A percentile compares a stretch with the other conserved stretches of the same genome.
Conservation (phyloP, 2,797 vertebrate species). For the Myripristis murdjan region DNA sequence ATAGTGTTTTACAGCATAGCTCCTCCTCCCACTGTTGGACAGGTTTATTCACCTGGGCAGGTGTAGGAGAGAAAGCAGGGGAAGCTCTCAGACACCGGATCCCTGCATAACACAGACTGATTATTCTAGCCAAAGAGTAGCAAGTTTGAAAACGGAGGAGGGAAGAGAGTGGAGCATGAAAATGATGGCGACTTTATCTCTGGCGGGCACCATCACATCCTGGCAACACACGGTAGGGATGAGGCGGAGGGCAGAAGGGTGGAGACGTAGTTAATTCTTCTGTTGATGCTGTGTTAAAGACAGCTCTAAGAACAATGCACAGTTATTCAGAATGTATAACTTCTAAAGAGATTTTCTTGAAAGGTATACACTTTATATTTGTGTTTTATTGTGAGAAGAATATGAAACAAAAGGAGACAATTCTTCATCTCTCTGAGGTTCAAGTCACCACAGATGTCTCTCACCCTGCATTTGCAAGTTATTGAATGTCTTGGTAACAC, state of each 20-base stretch:
- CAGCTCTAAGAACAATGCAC: neutral
- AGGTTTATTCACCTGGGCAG: slow-evolving; percentile 75
- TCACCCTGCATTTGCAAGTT: too few relatives aligned
- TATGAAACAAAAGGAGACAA: too few relatives aligned
- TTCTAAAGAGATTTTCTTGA: too few relatives aligned
- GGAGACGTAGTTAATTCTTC: neutral
- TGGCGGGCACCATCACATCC: slow-evolving; percentile 72
- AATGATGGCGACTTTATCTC: slow-evolving; percentile 82
- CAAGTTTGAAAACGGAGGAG: slow-evolving; percentile 36
- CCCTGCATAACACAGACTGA: slow-evolving; percentile 2
- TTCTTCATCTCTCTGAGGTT: too few relatives aligned
- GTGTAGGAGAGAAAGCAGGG: slow-evolving; percentile 54
- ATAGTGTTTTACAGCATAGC: slow-evolving; percentile 15
- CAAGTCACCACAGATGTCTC: too few relatives aligned
- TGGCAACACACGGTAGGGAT: slow-evolving; percentile 82
- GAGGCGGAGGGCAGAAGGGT: neutral
- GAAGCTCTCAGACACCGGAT: slow-evolving; percentile 34
- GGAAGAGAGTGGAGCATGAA: slow-evolving; percentile 46
- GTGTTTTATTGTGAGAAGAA: too few relatives aligned
- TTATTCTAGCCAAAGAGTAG: slow-evolving; percentile 11
- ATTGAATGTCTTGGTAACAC: too few relatives aligned
- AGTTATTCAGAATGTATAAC: neutral
- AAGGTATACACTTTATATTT: too few relatives aligned
- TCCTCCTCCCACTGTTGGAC: slow-evolving; percentile 59
- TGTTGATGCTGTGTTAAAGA: neutral